phyloP scores from a whole-genome alignment of 2,888 invertebrate species.

The Cephus sareptanus region DNA sequence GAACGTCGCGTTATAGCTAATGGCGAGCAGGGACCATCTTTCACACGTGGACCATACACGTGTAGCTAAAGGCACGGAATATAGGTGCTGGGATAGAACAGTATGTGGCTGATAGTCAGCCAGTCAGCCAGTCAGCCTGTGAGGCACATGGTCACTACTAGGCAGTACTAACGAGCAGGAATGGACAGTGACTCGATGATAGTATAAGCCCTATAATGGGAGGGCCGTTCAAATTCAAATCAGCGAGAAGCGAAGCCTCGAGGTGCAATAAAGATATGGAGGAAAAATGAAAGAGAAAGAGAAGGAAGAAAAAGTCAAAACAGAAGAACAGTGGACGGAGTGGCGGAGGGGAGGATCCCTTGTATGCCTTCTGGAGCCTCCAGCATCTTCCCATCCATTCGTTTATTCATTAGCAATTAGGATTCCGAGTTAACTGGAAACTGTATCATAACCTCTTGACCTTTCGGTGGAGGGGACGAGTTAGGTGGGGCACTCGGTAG shows the following conservation, averaged over 20 bases:
- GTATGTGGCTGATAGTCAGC: no score
- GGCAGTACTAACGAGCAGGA: conserved; percentile 13
- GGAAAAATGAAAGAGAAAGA: conserved; percentile 6
- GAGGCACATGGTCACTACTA: conserved; percentile 8
- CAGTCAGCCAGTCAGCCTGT: no score
- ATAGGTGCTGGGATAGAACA: not conserved
- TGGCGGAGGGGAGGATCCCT: no score
- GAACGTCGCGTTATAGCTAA: not conserved
- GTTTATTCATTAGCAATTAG: no score
- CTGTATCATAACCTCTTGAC: no score
- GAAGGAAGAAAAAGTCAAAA: conserved; percentile 58
- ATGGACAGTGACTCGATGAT: conserved; percentile 24
- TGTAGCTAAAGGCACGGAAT: not conserved
- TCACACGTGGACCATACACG: conserved; percentile 2
- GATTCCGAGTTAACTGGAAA: no score
- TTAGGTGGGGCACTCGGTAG: conserved; percentile 8
- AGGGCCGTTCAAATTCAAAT: conserved; percentile 14
- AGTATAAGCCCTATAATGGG: conserved; percentile 19
- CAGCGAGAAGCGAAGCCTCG: conserved; percentile 15
- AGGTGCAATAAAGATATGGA: conserved; percentile 4
- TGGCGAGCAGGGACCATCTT: not conserved
- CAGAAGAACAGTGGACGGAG: conserved; percentile 23
- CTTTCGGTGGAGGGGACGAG: no score
- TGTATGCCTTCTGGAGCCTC: no score
- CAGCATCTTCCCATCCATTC: no score